Base-by-base conservation (phyloP, 2,113 vertebrate species). In the Podiceps cristatus region DNA sequence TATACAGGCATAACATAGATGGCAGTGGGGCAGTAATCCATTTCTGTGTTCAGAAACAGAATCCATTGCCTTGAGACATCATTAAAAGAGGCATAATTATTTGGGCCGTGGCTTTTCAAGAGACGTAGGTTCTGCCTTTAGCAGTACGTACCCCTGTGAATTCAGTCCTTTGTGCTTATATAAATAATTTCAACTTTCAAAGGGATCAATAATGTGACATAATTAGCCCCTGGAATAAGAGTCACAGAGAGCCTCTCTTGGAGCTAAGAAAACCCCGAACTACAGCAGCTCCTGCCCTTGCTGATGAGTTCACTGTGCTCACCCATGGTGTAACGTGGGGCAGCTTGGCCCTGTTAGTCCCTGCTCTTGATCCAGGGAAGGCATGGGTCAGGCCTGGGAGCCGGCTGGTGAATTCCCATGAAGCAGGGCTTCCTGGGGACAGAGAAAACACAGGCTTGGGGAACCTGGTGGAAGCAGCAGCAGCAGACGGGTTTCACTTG, bases 321-420 rank as follows among this genome's bases (percentile, higher is more conserved):
- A 0, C 29, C 60, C 40, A 11, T 4, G 5, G n/a, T 29, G 45
- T 37, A 25, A 78, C 0, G 1, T 23, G 28, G 13, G 47, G 22
- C 69, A 81, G 64, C 18, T 7, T 13, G 35, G 20, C 33, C 44
- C 25, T 8, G 5, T 45, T 74, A 35, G 15, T 44, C 44, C n/a
- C 58, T 88, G 35, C 33, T 76, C 45, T 58, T 67, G 33, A 49
- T 25, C 18, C 8, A 4, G 22, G 13, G 50, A 83, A 74, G 45
- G 63, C 29, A 28, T 17, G 50, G 44, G 37, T 7, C 33, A 88
- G 29, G 27, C 3, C 0, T 50, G 35, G 62, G 60, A 66, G 24
- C 37, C 13, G 18, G 18, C 10, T 55, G 29, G 44, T 35, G 33
- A 47, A 33, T 18, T 86, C 31, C 13, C 18, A 27, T 1, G 2